These are phyloP conservation scores for Ophion costatus DNA, from an alignment of 2,888 invertebrate species.

Conservation along the genomic window DNA sequence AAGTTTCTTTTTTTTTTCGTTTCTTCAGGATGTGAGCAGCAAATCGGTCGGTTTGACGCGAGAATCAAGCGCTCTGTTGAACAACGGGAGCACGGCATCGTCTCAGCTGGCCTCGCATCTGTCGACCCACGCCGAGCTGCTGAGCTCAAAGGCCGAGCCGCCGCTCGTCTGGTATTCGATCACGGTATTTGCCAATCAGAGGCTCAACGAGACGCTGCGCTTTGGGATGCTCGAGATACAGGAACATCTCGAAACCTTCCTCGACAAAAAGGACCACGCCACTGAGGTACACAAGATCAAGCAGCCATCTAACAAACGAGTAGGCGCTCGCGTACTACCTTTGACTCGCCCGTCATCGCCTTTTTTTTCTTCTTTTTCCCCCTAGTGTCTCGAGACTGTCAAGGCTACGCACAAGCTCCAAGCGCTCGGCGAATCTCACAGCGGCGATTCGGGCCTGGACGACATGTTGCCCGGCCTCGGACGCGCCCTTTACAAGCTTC, in stretches of 20 bases:
- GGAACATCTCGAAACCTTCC: constrained; percentile 97
- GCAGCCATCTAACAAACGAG: background rate
- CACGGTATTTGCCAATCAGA: constrained; percentile 88
- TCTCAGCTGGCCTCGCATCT: constrained; percentile 84
- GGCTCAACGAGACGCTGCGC: constrained; percentile 92
- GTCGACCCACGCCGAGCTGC: constrained; percentile 85
- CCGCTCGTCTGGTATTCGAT: constrained; percentile 95
- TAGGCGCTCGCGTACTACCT: background rate
- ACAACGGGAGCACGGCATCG: constrained; percentile 80
- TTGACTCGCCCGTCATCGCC: background rate
- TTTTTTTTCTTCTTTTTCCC: constrained; percentile 30
- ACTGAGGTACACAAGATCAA: constrained; percentile 86
- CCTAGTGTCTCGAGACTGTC: constrained; percentile 91
- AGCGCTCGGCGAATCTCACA: constrained; percentile 87
- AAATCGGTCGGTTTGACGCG: constrained; percentile 91
- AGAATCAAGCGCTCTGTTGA: constrained; percentile 90
- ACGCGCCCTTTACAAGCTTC: constrained; percentile 94
- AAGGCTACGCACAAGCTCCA: constrained; percentile 92
- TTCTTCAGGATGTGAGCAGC: constrained; percentile 89
- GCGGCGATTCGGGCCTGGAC: constrained; percentile 86
- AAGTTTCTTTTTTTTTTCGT: constrained; percentile 18
- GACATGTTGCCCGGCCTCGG: constrained; percentile 93
- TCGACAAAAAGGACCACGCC: constrained; percentile 95
- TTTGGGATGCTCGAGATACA: constrained; percentile 96
- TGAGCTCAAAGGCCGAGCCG: constrained; percentile 88